Base-by-base conservation (phyloP, 2,888 invertebrate species). In the Macroteleia sp. region DNA sequence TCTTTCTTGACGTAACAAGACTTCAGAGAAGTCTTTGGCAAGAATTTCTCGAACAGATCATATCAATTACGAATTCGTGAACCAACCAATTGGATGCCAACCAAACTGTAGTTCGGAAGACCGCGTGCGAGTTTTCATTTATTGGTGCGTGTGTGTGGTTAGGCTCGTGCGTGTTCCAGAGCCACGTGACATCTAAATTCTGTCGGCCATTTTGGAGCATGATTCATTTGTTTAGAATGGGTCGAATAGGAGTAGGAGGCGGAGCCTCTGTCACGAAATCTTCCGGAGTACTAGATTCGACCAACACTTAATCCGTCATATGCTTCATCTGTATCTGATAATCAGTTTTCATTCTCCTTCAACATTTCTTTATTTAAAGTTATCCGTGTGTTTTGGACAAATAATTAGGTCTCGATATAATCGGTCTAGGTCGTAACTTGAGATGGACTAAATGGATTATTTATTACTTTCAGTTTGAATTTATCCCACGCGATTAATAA, bases 191-290 rank as follows among this genome's bases (percentile, higher is more conserved):
- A 88, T 91, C 91, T 91, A 91, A 91, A 91, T 90, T 91, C 89
- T n/a, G 89, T 85, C 91, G 88, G 91, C 91, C 91, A 91, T 91
- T 91, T 91, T 91, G 89, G 89, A 89, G 88, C 85, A 90, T 90
- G 91, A 91, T 90, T 91, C 91, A 90, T 90, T 91, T 91, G 91
- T 91, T 91, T 91, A 91, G 91, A 91, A 91, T 88, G 89, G 89
- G 86, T 87, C 88, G 88, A 87, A 87, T 89, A 89, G 88, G 81
- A 88, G 88, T 87, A 83, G 89, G 86, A 89, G 91, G 91, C 91
- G 91, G 91, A 90, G 91, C 87, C 86, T 88, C 83, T 76, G 84
- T 74, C 88, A 86, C 89, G 81, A 88, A 90, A 90, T 90, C 88
- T 89, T 89, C 82, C 80, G 81, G 82, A 80, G 82, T 82, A 85